Evolutionary conservation across 2,888 invertebrate genomes (phyloP).

Genomic region (Zelleria hepariella): DNA sequence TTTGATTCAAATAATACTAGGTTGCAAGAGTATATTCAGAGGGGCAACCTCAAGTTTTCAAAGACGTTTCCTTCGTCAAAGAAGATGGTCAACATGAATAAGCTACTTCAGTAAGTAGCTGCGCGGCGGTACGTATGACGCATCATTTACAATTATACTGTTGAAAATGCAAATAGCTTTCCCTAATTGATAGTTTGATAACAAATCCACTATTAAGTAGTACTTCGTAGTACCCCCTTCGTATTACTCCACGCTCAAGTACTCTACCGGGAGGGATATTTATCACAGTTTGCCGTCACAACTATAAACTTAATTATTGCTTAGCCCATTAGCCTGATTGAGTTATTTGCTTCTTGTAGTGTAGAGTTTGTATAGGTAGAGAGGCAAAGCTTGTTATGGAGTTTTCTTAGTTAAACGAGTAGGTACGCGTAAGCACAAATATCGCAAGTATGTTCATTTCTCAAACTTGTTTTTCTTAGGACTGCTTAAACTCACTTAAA

Average conservation of each 20-base stretch:
- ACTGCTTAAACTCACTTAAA: no score
- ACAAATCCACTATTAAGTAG: background rate
- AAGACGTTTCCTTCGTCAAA: no score
- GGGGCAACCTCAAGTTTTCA: no score
- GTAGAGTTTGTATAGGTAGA: background rate
- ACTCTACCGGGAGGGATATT: background rate
- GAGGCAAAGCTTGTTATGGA: background rate
- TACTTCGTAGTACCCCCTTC: background rate
- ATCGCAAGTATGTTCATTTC: no score
- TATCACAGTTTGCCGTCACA: background rate
- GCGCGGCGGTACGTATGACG: no score
- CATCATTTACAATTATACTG: no score
- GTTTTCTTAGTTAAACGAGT: background rate
- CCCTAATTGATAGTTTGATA: no score
- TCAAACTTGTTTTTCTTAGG: no score
- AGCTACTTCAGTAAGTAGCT: no score
- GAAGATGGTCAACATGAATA: no score
- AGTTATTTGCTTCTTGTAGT: background rate
- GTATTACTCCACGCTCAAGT: constrained; percentile 4
- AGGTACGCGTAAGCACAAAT: background rate
- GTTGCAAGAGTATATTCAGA: no score
- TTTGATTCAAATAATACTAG: constrained; percentile 14
- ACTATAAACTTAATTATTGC: constrained; percentile 4
- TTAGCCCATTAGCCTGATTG: background rate
- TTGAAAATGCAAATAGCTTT: no score